Conservation (phyloP, 2,888 invertebrate genomes). For the Spodoptera littoralis region DNA sequence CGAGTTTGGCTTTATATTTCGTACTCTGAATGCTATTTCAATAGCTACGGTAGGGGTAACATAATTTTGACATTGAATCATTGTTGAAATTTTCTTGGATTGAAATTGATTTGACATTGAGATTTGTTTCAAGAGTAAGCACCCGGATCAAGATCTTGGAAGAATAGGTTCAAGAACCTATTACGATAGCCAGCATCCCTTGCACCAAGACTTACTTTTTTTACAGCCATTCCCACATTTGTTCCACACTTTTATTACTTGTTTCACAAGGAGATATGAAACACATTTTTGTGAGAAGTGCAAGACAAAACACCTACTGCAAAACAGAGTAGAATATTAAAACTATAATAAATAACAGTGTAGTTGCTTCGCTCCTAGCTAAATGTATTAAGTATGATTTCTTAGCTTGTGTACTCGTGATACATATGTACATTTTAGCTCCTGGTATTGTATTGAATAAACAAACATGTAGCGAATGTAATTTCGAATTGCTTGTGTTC, state of each 20-base stretch:
- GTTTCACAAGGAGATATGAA: conserved; percentile 5
- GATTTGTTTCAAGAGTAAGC: too few species aligned
- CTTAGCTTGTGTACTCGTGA: conserved; percentile 15
- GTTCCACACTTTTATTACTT: background rate
- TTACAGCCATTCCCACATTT: too few species aligned
- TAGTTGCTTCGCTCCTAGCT: conserved; percentile 21
- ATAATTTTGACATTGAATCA: too few species aligned
- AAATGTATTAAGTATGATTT: conserved; percentile 26
- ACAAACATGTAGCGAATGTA: conserved; percentile 6
- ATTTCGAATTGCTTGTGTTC: background rate
- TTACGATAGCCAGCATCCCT: too few species aligned
- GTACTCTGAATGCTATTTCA: too few species aligned
- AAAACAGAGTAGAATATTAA: conserved; percentile 35
- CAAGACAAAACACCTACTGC: background rate
- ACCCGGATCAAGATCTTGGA: too few species aligned
- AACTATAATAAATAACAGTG: conserved; percentile 30
- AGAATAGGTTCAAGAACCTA: too few species aligned
- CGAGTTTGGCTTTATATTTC: too few species aligned
- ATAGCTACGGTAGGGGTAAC: too few species aligned
- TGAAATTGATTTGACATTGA: too few species aligned
- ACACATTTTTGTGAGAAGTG: conserved; percentile 20
- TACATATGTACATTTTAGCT: conserved; percentile 10
- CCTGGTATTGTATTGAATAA: conserved; percentile 13
- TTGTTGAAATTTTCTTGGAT: too few species aligned
- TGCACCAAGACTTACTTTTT: too few species aligned